phyloP scores from a whole-genome alignment of 2,113 vertebrate genomes.

The Syngnathoides biaculeatus region DNA sequence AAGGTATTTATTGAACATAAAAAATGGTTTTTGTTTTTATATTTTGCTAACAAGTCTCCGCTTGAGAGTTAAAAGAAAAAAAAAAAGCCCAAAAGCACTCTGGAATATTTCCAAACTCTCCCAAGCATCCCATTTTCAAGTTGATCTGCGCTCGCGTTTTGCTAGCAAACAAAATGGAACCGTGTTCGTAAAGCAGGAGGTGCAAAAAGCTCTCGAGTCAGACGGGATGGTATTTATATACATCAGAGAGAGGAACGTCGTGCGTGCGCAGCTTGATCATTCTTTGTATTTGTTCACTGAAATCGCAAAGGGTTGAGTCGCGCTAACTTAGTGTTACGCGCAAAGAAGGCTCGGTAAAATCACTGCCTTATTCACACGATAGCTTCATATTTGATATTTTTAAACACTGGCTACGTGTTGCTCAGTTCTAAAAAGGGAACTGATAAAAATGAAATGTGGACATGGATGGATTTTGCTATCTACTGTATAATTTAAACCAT shows the following conservation, averaged over 20 bases:
- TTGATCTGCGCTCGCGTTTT: not conserved
- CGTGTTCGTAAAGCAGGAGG: conserved; percentile 9
- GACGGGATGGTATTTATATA: conserved; percentile 42
- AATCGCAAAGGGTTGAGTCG: not conserved
- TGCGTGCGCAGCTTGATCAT: conserved; percentile 4
- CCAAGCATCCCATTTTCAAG: conserved; percentile 2
- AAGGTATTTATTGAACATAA: too few species aligned
- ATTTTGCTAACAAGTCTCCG: too few species aligned
- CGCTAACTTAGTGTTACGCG: not conserved
- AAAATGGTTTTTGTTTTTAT: too few species aligned
- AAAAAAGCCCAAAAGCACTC: too few species aligned
- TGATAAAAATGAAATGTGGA: too few species aligned
- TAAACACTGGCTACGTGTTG: not conserved
- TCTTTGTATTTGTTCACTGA: not conserved
- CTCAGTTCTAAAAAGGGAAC: not conserved
- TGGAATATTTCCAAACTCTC: conserved; percentile 6
- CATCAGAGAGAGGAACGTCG: conserved; percentile 14
- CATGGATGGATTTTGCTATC: not conserved
- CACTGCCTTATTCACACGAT: not conserved
- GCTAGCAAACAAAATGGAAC: conserved; percentile 9
- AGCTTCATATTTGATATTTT: not conserved
- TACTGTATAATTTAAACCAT: not conserved
- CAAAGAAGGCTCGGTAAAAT: not conserved
- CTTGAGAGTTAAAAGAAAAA: too few species aligned
- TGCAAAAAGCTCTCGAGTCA: conserved; percentile 14